Evolutionary conservation across 2,888 invertebrate genomes (phyloP), one percentile per base, ranked within the genome.

Genomic region (Pachymerium ferrugineum): DNA sequence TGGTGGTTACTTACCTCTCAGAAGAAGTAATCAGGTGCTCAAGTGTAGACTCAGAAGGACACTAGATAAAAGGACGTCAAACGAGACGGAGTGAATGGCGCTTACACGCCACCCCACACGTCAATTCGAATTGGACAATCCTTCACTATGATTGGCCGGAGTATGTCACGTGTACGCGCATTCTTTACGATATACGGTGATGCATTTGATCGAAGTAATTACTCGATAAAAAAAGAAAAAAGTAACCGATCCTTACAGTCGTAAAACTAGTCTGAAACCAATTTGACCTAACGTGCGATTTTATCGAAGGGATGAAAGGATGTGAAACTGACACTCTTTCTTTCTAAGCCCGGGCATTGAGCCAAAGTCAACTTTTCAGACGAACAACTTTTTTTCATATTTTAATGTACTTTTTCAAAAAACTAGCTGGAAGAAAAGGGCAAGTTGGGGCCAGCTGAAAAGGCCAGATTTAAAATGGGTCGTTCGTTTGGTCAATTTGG

Each of bases 51-150:
- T 28, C 62, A 28, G 62, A 62, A 62, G 62, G 62, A 62, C 22
- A 28, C 62, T 25, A 25, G 62, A 62, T 62, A 62, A 62, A 28
- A 28, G 25, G 62, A 62, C 62, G 62, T 28, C 62, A 62, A 62
- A n/a, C n/a, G 62, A 28, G 62, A 62, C 62, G 28, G 28, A 28
- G 25, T 28, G 25, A 62, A 22, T 62, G 62, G 12, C 25, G 62
- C 28, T 47, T 62, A 62, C 62, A 28, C 62, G n/a, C n/a, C n/a
- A n/a, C 62, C 62, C 62, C 62, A 62, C 62, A n/a, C 62, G n/a
- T 1, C 25, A 12, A 12, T 8, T 14, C 10, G 28, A 12, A 5
- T 62, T 62, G 62, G 62, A 10, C 8, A 62, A 62, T 62, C 62
- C 62, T 10, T 12, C 14, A 22, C 12, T 28, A 25, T 12, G 25